Percentiles rank a stretch among this genome's conserved stretches.
These are phyloP conservation scores for Poecilobothrus nobilitatus DNA, from an alignment of 2,888 invertebrate species.

Conservation along the genomic window DNA sequence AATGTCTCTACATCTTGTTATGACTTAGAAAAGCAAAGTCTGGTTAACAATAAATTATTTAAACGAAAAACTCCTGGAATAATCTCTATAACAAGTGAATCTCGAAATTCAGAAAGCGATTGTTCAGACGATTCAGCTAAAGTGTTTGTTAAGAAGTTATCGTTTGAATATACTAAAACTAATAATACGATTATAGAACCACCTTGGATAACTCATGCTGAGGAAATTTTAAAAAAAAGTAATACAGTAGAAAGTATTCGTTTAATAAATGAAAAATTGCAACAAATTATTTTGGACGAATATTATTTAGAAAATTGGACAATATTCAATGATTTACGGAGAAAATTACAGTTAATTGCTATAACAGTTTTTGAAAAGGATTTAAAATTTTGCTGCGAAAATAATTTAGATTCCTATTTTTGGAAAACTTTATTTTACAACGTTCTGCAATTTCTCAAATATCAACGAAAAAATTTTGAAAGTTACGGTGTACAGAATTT, in stretches of 20 bases:
- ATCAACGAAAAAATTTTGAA: constrained; percentile 46
- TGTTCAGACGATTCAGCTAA: not conserved
- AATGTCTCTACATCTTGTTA: not conserved
- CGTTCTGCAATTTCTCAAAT: constrained; percentile 65
- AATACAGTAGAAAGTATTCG: not conserved
- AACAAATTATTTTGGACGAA: not conserved
- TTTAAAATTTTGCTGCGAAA: constrained; percentile 75
- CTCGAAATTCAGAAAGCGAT: not conserved
- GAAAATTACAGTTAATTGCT: constrained; percentile 56
- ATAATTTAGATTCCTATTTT: constrained; percentile 81
- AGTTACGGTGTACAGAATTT: constrained; percentile 50
- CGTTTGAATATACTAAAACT: not conserved
- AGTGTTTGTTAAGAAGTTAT: not conserved
- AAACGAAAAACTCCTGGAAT: not conserved
- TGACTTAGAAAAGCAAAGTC: not conserved
- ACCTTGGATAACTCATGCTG: not conserved
- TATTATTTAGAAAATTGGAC: constrained; percentile 50
- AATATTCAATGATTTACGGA: constrained; percentile 54
- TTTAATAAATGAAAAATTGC: not conserved
- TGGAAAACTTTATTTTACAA: constrained; percentile 88
- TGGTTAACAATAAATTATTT: not conserved
- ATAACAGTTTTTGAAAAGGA: constrained; percentile 63
- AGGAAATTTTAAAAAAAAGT: not conserved
- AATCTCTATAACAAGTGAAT: not conserved
- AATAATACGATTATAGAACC: not conserved